Evolutionary conservation across 2,888 invertebrate genomes (phyloP).

Genomic region (Eurytoma adleriae): DNA sequence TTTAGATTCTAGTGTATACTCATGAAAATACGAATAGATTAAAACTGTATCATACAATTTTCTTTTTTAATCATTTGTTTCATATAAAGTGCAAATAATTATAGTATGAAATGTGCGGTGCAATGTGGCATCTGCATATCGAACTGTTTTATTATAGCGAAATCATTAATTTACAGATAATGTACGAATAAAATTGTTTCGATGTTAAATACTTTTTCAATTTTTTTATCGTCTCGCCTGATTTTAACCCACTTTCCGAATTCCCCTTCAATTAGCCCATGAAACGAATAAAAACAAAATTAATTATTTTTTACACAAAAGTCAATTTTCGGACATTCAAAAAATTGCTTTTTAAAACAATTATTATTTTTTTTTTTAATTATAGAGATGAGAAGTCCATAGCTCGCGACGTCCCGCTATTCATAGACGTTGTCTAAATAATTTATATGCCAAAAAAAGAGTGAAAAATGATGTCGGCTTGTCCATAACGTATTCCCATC

Average conservation of each 20-base stretch:
- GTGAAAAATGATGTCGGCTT: background rate
- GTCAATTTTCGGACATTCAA: background rate
- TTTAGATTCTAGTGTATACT: conserved; percentile 22
- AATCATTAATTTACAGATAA: conserved; percentile 63
- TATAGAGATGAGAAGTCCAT: background rate
- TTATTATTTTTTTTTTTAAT: background rate
- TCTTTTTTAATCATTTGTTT: conserved; percentile 16
- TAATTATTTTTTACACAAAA: background rate
- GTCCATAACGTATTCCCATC: conserved; percentile 40
- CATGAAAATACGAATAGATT: conserved; percentile 7
- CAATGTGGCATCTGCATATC: conserved; percentile 23
- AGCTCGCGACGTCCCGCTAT: too few relatives aligned
- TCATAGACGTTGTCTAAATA: conserved; percentile 6
- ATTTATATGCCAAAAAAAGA: conserved; percentile 27
- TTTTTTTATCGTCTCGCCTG: too few relatives aligned
- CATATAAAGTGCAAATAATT: conserved; percentile 18
- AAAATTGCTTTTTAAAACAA: background rate
- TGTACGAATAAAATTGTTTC: conserved; percentile 69
- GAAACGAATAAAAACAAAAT: background rate
- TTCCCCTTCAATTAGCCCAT: too few relatives aligned
- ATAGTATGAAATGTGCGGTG: conserved; percentile 16
- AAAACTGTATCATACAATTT: conserved; percentile 17
- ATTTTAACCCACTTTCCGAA: too few relatives aligned
- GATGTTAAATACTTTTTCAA: conserved; percentile 62
- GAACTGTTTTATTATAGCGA: conserved; percentile 66